Evolutionary conservation across 2,797 vertebrate genomes (phyloP), one percentile per base, ranked within the genome.

Genomic region (Sciaenops ocellatus): DNA sequence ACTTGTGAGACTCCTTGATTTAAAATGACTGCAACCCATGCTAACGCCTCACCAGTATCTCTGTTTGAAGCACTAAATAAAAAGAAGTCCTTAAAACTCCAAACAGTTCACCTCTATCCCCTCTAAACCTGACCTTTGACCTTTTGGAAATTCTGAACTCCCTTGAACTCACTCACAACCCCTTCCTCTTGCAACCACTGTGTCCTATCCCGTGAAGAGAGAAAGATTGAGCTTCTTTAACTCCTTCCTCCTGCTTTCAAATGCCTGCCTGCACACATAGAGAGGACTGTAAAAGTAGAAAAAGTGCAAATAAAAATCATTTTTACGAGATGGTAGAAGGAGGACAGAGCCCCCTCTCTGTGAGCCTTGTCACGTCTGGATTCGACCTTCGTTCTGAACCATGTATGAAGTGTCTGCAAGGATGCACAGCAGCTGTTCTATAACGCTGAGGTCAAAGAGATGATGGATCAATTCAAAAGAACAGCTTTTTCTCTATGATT

Each of bases 51-150:
- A 92, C 92, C 95, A 95, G 95, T 95, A 93, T 96, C 94, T 96
- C 94, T 94, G 94, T 96, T 96, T 95, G 92, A 95, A 94, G 95
- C 95, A 96, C 94, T 93, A 94, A 95, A 95, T 97, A 95, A 97
- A 97, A 88, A 68, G 34, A 93, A 95, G 89, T 83, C 91, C 93
- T 95, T 95, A 95, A 94, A 91, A 85, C 76, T 63, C 93, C 91
- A 92, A 93, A 94, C 93, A 95, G 90, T 92, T 94, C 95, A 88
- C 90, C 89, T 94, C 91, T 93, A 85, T 92, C 85, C 92, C 22
- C 76, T 72, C 76, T 89, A 79, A 94, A 95, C 90, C 89, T 95
- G 95, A 97, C 95, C 95, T 95, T 90, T 94, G 91, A 86, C 94
- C 94, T 91, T 89, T 88, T 47, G 76, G 65, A 89, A 92, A 90